Evolutionary conservation across 1,140 invertebrate species (phyloP), one percentile per base, ranked within the genome.

Genomic region (Conus ventricosus): DNA sequence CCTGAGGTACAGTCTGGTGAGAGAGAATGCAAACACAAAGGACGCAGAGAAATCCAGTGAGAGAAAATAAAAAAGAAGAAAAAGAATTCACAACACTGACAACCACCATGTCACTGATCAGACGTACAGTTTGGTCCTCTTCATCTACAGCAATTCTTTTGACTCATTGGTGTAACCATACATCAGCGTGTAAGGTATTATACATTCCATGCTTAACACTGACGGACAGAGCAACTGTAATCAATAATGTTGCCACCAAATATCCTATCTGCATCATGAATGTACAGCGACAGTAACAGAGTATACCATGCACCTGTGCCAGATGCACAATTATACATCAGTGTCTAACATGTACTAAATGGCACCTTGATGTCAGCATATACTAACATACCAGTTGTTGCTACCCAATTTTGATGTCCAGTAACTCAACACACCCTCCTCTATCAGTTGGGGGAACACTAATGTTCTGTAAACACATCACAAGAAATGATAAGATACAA

Each of bases 1-100:
- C 84, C 84, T 85, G 84, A 85, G 84, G 84, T 85, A 85, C 84
- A 85, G 84, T 57, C 84, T 85, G 84, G 84, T 85, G 84, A 85
- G 71, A 85, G 67, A 53, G 13, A 54, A 54, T 81, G 80, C 80
- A 71, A 71, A 71, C 67, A 81, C 80, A 81, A 39, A 81, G 51
- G 20, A 85, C 63, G 53, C 84, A 54, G 17, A 85, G 60, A 85
- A 84, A 84, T 63, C 63, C n/a, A 63, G 27, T 63, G 23, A 63
- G 53, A 81, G 23, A 81, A 54, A 27, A 81, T 27, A 39, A 81
- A 27, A 81, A 81, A 39, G 53, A 81, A 81, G 78, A 81, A 81
- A 81, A 81, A 15, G 39, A 81, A 81, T 13, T 53, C 78, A 51
- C 78, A 81, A 81, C 78, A 53, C 39, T 53, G 78, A 81, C 23